Base-by-base conservation (phyloP, 2,888 invertebrate genomes). In the Campoletis raptor region DNA sequence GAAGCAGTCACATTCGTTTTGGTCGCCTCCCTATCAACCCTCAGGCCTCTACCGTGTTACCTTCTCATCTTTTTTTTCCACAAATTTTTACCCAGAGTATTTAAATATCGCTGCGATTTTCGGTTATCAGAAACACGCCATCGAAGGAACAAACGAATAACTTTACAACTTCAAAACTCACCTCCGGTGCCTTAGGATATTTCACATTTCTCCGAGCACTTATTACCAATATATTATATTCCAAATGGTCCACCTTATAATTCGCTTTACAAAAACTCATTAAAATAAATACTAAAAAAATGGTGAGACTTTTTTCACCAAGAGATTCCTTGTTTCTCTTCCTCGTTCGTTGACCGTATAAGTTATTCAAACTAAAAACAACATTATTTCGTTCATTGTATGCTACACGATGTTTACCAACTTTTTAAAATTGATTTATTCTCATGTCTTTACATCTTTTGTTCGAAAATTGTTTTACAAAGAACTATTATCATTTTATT, bases 71-170 rank as follows among this genome's bases (percentile, higher is more conserved):
- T 42, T n/a, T 45, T 21, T 48, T 48, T 37, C 30, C 42, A 36
- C 36, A 67, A 40, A 18, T 72, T 70, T 61, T 67, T 30, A 21
- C 37, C 52, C 52, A 30, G 48, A 30, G 36, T 83, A 83, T 86
- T 86, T 61, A 73, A 83, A 86, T 86, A 42, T 48, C 30, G 81
- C 83, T 21, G 77, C 83, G 77, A 81, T 83, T 83, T 81, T 80
- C 21, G 48, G 64, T 69, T 66, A 52, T 40, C 57, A 81, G 77
- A 52, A 21, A 73, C 80, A 83, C 82, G 83, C 83, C 76, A 86
- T 80, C 66, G 69, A 66, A n/a, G 8, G 10, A 61, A 54, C 61
- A 76, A 74, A 57, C 24, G 54, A 40, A 52, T 30, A 15, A 48
- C 24, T 36, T 40, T 52, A 0, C 69, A n/a, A 72, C 72, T 37